Percentiles rank a stretch among this genome's conserved stretches.
Evolutionary conservation across 2,113 vertebrate genomes (phyloP).

Genomic region (Mirza zaza): DNA sequence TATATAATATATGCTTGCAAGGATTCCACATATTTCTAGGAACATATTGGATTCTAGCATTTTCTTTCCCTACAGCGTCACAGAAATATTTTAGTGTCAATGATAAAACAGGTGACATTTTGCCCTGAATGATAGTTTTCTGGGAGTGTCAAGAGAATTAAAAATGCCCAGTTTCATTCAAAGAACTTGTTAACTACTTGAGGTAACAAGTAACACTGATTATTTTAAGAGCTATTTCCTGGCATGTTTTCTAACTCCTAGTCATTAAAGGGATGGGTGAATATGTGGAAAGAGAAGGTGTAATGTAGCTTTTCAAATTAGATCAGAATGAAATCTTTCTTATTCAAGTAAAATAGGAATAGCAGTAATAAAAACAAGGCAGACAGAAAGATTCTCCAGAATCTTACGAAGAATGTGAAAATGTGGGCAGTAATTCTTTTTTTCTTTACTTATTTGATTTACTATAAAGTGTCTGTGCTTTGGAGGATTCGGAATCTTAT

Average conservation of each 20-base stretch:
- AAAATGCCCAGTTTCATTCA: background rate
- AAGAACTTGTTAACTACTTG: background rate
- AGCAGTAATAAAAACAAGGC: background rate
- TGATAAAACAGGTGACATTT: conserved; percentile 46
- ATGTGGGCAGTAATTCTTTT: background rate
- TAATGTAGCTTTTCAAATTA: conserved; percentile 20
- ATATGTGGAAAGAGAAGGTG: background rate
- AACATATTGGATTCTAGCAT: background rate
- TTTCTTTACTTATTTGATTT: background rate
- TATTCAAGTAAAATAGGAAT: conserved; percentile 23
- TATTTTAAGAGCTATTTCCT: background rate
- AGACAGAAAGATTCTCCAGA: background rate
- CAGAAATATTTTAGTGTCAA: conserved; percentile 22
- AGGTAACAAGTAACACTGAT: background rate
- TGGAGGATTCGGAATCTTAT: conserved; percentile 30
- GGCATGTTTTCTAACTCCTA: background rate
- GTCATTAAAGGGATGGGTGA: background rate
- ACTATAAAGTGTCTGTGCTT: conserved; percentile 7
- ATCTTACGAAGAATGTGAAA: background rate
- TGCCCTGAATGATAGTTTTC: background rate
- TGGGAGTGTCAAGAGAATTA: conserved; percentile 8
- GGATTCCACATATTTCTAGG: conserved; percentile 14
- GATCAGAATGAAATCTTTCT: conserved; percentile 19
- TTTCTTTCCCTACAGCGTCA: background rate
- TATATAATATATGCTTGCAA: conserved; percentile 8